Base-by-base conservation (phyloP, 2,797 vertebrate genomes). In the Pyrrhura leucotis region DNA sequence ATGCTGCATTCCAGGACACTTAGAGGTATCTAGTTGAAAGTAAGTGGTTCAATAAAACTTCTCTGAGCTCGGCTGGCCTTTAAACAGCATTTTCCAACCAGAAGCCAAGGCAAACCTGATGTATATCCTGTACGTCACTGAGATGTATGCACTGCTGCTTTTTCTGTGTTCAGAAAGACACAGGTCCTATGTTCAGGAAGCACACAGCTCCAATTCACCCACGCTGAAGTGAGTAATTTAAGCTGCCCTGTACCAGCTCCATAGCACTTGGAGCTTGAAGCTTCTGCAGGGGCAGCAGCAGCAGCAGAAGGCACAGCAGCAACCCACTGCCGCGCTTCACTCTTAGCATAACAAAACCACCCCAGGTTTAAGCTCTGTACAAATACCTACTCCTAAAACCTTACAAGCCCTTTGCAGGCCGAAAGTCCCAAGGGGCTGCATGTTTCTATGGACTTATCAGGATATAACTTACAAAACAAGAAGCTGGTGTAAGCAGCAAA, bases 171-270 rank as follows among this genome's bases (percentile, higher is more conserved):
- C 72, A 80, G 68, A 48, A 77, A 68, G 82, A 35, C 54, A 58
- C 14, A 23, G 54, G 8, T 33, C 54, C n/a, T 56, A 7, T 35
- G 54, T 16, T 35, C 54, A 58, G 44, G 74, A 63, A 90, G 19
- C 9, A 8, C 65, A n/a, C 6, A 56, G 79, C 79, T 89, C 91
- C 94, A 91, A 91, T 56, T 95, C 85, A 93, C 35, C 61, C n/a
- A 7, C 1, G 29, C 63, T 79, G 87, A 77, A 93, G 68, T 11
- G 62, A 47, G 68, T 45, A 47, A 89, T 48, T 71, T 35, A 67
- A 77, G 61, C 33, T 1, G 1, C 67, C n/a, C 29, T 76, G 39
- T 39, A 81, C 40, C 45, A 42, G 45, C 72, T 82, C 25, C 84
- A 82, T 11, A 67, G 67, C 51, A 17, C 14, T 72, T 5, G 2